Evolutionary conservation across 2,797 vertebrate species (phyloP).

Genomic region (Momotus momota): DNA sequence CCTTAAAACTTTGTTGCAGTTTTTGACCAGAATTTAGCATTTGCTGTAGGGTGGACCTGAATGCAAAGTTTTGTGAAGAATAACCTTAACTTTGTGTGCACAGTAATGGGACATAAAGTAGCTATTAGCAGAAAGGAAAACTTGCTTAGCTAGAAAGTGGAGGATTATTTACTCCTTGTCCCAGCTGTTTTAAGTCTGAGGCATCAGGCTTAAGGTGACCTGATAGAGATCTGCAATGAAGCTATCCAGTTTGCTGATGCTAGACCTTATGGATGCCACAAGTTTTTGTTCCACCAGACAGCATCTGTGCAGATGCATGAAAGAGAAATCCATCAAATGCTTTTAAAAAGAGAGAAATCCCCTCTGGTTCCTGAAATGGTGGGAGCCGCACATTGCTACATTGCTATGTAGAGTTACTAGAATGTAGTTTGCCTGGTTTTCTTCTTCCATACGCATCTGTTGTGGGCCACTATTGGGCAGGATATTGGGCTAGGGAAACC

Average conservation of each 20-base stretch:
- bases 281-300: neutral
- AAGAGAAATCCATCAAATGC: neutral
- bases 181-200: neutral
- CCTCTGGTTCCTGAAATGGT: neutral
- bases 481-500: slow-evolving; percentile 13
- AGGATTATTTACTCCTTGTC: slow-evolving; percentile 25
- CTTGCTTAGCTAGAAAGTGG: neutral
- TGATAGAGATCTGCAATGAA: neutral
- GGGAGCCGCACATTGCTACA: neutral
- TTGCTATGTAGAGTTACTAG: neutral
- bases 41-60: neutral
- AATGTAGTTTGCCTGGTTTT: neutral
- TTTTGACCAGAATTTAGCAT: neutral
- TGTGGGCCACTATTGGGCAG: neutral
- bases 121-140: slow-evolving; percentile 21
- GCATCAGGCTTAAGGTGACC: neutral
- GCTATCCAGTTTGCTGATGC: neutral
- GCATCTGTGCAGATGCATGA: neutral
- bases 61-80: neutral
- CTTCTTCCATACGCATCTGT: neutral
- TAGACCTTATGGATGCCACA: neutral
- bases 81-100: neutral
- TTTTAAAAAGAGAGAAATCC: neutral
- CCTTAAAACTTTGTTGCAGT: neutral
- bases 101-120: slow-evolving; percentile 40